These are phyloP conservation scores for Fundulus diaphanus DNA, from an alignment of 2,797 vertebrate genomes.

Conservation along the genomic window DNA sequence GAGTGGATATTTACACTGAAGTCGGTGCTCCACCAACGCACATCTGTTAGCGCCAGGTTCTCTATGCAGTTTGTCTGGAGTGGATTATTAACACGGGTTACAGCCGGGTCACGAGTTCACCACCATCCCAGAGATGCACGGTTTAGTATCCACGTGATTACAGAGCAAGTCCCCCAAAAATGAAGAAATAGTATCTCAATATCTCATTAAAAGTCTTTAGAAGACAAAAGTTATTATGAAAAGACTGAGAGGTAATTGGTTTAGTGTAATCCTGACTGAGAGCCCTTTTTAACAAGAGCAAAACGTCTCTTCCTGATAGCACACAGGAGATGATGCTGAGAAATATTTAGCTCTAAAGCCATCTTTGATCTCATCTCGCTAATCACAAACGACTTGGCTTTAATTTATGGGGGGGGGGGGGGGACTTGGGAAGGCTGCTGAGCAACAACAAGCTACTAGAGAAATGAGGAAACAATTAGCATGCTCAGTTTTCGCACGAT, in stretches of 20 bases:
- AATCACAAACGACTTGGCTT: slow-evolving; percentile 16
- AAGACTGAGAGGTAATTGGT: slow-evolving; percentile 18
- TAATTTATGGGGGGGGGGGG: slow-evolving; percentile 47
- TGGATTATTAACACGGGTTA: slow-evolving; percentile 46
- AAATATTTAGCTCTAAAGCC: slow-evolving; percentile 23
- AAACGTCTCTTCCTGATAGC: slow-evolving; percentile 30
- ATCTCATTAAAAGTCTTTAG: not conserved
- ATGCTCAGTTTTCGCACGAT: slow-evolving; percentile 45
- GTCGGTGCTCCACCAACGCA: slow-evolving; percentile 61
- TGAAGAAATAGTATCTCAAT: not conserved
- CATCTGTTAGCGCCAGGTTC: slow-evolving; percentile 56
- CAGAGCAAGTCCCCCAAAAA: slow-evolving; percentile 1
- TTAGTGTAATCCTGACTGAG: slow-evolving; percentile 21
- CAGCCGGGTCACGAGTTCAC: slow-evolving; percentile 43
- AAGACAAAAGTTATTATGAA: slow-evolving; percentile 16
- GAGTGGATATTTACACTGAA: slow-evolving; percentile 69
- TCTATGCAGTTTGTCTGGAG: slow-evolving; percentile 33
- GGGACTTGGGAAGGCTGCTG: slow-evolving; percentile 36
- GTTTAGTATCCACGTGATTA: slow-evolving; percentile 8
- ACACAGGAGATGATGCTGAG: slow-evolving; percentile 1
- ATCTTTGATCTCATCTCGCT: slow-evolving; percentile 13
- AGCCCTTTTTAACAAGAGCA: slow-evolving; percentile 7
- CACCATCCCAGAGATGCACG: slow-evolving; percentile 20
- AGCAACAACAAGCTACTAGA: slow-evolving; percentile 29
- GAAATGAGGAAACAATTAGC: slow-evolving; percentile 49